phyloP scores from a whole-genome alignment of 2,797 vertebrate genomes.

The Falco columbarius region DNA sequence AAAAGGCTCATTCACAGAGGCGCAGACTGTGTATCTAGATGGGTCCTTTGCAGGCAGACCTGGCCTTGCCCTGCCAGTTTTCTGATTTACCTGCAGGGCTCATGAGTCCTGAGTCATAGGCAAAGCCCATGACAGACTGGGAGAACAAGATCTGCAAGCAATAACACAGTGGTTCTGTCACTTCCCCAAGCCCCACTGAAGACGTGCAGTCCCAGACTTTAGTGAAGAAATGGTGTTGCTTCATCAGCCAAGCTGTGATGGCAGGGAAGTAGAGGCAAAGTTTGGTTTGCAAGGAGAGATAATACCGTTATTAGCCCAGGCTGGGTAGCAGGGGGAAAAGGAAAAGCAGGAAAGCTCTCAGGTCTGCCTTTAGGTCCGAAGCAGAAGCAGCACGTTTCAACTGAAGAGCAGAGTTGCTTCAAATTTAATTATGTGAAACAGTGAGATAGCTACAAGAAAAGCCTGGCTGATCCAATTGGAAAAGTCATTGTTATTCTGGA shows the following conservation, averaged over 20 bases:
- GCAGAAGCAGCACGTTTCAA: not conserved
- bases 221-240: not conserved
- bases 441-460: not conserved
- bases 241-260: not conserved
- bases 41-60: not conserved
- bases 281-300: not conserved
- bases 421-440: not conserved
- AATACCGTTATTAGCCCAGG: not conserved
- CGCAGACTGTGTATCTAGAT: not conserved
- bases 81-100: not conserved
- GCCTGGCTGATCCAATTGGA: not conserved
- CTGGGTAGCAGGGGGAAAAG: not conserved
- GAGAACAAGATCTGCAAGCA: not conserved
- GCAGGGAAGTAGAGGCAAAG: not conserved
- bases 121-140: not conserved
- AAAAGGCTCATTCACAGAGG: not conserved
- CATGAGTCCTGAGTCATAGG: not conserved
- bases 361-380: fast-evolving
- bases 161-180: not conserved
- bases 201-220: not conserved
- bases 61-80: not conserved
- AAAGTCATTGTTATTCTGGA: not conserved
- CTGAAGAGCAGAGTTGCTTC: not conserved
- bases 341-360: not conserved
- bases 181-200: not conserved